Evolutionary conservation across 2,797 vertebrate genomes (phyloP), one percentile per base, ranked within the genome.

Genomic region (Ataeniobius toweri): DNA sequence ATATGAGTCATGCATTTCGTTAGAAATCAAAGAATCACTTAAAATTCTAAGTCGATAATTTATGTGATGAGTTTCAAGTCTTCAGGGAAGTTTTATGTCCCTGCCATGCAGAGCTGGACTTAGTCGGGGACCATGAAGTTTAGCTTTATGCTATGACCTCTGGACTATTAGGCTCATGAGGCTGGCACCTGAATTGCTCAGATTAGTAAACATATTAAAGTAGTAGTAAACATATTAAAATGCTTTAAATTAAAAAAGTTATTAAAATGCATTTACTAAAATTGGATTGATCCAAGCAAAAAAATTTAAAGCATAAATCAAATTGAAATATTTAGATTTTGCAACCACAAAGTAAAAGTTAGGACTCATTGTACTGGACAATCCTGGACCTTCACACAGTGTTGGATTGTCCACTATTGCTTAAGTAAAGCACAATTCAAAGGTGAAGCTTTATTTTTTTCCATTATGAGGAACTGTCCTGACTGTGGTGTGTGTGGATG

Each of bases 381-480:
- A n/a, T 2, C 7, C 12, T 73, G 39, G 22, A 56, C 13, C 36
- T 24, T 7, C 26, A 73, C 53, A 65, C 14, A 69, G 58, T 46
- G 53, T 28, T 58, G 56, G 63, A 48, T 18, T 72, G 75, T 22
- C 2, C 13, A 28, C 6, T 72, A 74, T 26, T 58, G 61, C 59
- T 82, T 53, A 70, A 76, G 41, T 78, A 12, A 74, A 79, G 73
- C 39, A 80, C 53, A 48, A 48, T 36, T 28, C 13, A 77, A 81
- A 79, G n/a, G 71, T 71, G n/a, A 69, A 69, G 26, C 20, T 82
- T 84, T 82, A 72, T 77, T 55, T 20, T 76, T 63, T 24, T 46
- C 13, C 74, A 81, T 76, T 67, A 46, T 31, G 71, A 31, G 77
- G 83, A 84, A 79, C 80, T 85, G 73, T 31, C 74, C 80, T 71